Evolutionary conservation across 2,113 vertebrate species (phyloP), one percentile per base, ranked within the genome.

Genomic region (Caretta caretta): DNA sequence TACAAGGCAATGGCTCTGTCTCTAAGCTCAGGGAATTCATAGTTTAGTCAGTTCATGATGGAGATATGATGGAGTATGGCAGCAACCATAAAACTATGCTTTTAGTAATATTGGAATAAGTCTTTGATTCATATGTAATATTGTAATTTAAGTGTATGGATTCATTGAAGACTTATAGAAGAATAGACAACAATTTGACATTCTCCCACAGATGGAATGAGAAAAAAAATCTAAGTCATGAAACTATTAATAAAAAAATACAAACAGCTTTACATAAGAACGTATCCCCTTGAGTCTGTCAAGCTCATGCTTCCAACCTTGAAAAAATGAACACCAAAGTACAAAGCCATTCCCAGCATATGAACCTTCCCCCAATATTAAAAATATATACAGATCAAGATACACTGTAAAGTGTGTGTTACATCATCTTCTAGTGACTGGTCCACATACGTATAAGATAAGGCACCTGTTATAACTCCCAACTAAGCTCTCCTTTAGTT

Each of bases 231-330:
- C n/a, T 79, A 3, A 29, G 88, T 53, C 11, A 42, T 31, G 88
- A 56, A 22, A 50, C 19, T 54, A 54, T 54, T 83, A 86, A 16
- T 86, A 89, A 65, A 75, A 75, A 92, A 79, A 75, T 93, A 78
- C 3, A 76, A 69, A 24, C 54, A 84, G 62, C 35, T 91, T 57
- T 38, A 85, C 14, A 76, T 88, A 92, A 88, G 35, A 22, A 3
- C 54, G 10, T 81, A 1, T 49, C 53, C 25, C 50, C 88, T 84
- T 56, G 82, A 62, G 53, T 57, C 27, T 5, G 8, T 49, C 89
- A 78, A 69, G 92, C 87, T 95, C 76, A 92, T 57, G 92, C 89
- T 92, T 95, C 92, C 94, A 79, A 17, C 92, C 57, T 59, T 4
- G 2, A 78, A 76, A 35, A 46, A 76, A 72, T 12, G 19, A 29